phyloP scores from a whole-genome alignment of 2,888 invertebrate species.

The Orchesella flavescens region DNA sequence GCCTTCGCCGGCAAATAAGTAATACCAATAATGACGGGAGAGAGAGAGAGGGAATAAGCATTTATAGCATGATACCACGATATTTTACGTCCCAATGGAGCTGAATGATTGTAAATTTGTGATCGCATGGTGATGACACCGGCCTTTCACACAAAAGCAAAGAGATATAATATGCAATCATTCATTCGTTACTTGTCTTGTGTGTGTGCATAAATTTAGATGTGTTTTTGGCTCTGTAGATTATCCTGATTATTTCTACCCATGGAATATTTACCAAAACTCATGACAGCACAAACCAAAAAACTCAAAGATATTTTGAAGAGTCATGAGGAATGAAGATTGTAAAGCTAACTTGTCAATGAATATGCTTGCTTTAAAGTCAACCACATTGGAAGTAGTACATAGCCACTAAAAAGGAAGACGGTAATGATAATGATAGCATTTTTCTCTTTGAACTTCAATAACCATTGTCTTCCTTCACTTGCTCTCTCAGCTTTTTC shows the following conservation, averaged over 20 bases:
- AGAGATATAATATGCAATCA: constrained; percentile 39
- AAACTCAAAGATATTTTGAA: neutral
- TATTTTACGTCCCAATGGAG: constrained; percentile 55
- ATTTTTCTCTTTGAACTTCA: constrained; percentile 4
- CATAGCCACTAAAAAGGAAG: constrained; percentile 13
- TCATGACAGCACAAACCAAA: constrained; percentile 8
- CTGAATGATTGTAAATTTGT: constrained; percentile 54
- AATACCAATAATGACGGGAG: neutral
- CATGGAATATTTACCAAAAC: neutral
- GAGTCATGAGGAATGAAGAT: constrained; percentile 16
- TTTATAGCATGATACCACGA: constrained; percentile 45
- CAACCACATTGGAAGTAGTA: neutral
- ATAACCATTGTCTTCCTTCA: constrained; percentile 35
- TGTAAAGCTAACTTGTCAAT: constrained; percentile 43
- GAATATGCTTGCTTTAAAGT: constrained; percentile 10
- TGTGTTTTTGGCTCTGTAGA: neutral
- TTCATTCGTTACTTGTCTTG: constrained; percentile 23
- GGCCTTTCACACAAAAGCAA: constrained; percentile 38
- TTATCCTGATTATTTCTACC: neutral
- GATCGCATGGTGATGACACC: constrained; percentile 59
- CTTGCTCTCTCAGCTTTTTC: constrained; percentile 20
- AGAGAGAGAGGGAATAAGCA: neutral
- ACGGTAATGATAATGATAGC: neutral
- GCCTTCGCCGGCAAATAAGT: neutral
- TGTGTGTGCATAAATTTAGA: neutral